These are phyloP conservation scores for Sesia apiformis DNA, from an alignment of 2,888 invertebrate genomes.

Conservation along the genomic window DNA sequence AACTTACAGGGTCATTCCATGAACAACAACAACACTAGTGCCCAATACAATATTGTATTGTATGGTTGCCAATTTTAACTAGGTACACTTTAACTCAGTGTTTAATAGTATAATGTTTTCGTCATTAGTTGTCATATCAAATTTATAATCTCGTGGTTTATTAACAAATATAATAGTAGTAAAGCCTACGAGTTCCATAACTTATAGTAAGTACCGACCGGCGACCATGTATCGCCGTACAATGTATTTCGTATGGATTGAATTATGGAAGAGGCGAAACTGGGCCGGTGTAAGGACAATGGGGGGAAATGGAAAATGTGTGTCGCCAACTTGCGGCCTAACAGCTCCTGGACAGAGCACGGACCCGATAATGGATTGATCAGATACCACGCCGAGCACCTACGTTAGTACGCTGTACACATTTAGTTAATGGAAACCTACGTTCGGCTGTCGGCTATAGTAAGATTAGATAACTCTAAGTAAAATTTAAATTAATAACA, in stretches of 20 bases:
- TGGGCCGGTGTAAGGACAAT: conserved; percentile 49
- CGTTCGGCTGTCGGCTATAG: neutral
- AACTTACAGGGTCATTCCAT: no score
- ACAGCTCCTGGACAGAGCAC: conserved; percentile 57
- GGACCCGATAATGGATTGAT: conserved; percentile 65
- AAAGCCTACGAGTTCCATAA: neutral
- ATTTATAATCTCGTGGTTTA: no score
- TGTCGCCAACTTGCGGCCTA: conserved; percentile 63
- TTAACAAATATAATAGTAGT: no score
- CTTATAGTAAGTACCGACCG: neutral
- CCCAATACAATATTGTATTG: no score
- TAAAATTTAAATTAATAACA: no score
- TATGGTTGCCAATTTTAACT: no score
- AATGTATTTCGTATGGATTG: conserved; percentile 64
- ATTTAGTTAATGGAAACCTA: neutral
- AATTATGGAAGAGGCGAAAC: conserved; percentile 65
- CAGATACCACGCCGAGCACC: conserved; percentile 46
- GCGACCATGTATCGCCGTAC: conserved; percentile 37
- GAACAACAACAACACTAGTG: no score
- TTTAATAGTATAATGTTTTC: no score
- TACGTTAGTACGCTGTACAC: neutral
- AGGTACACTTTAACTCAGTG: no score
- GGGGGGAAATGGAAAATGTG: conserved; percentile 70
- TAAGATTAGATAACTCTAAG: no score
- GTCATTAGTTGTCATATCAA: no score